Base-by-base conservation (phyloP, 2,888 invertebrate genomes). In the Orgyia antiqua region DNA sequence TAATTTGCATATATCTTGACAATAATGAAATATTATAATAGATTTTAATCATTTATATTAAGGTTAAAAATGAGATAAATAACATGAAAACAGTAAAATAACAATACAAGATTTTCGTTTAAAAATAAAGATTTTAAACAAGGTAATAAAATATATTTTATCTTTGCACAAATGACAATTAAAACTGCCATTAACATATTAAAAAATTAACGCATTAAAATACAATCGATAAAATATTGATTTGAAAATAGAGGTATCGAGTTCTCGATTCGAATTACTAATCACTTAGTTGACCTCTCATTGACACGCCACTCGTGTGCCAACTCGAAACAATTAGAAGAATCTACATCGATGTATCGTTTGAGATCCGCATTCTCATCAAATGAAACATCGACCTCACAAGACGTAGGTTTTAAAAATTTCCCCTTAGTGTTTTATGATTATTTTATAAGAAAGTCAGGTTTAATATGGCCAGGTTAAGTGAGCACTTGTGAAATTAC, bases 291-390 rank as follows among this genome's bases (percentile, higher is more conserved):
- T 69, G 67, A 69, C 70, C 68, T 58, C 60, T 60, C 63, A 69
- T 71, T 76, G 74, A 74, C 75, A 69, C 72, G 52, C 52, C 52
- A 52, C 52, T 60, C 57, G 57, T 59, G 50, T 57, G 51, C 65
- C 64, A 67, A 67, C 58, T 58, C 47, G 51, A 46, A 52, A 66
- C 69, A 74, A 72, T 74, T 74, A 73, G 70, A 70, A 78, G 73
- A 75, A 76, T 75, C 68, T 61, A 57, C 62, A 51, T 60, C 55
- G 57, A 45, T 40, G 36, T 39, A 41, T 39, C 50, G 57, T n/a
- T 59, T 63, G 48, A 58, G 61, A 66, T 68, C 71, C 64, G 67
- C 70, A 75, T 74, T 69, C 63, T 37, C 31, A 36, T 36, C 36
- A 36, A 32, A 33, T 42, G 39, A 44, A 51, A 49, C 42, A 59